phyloP scores from a whole-genome alignment of 2,888 invertebrate species.

The Hydrotaea cyrtoneurina region DNA sequence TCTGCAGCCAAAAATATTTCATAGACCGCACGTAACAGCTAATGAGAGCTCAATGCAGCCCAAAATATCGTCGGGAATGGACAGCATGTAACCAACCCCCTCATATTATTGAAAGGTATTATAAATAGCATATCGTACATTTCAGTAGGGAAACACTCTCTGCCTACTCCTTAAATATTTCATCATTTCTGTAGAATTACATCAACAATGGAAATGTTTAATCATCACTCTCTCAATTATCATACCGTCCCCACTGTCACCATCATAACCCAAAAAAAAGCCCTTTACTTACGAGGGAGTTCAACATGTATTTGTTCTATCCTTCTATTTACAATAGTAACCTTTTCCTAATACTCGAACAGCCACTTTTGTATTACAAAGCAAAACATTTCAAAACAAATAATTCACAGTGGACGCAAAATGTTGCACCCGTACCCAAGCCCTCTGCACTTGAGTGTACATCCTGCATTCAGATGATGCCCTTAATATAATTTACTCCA shows the following conservation, averaged over 20 bases:
- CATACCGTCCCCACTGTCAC: slow-evolving; percentile 36
- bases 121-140: no score
- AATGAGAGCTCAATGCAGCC: no score
- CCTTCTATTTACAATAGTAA: background rate
- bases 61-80: no score
- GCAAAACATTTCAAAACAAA: background rate
- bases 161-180: no score
- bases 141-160: no score
- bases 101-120: no score
- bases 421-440: background rate
- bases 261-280: slow-evolving; percentile 71
- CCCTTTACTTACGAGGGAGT: slow-evolving; percentile 69
- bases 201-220: no score
- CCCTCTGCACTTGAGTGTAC: background rate
- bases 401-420: slow-evolving; percentile 5
- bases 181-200: no score
- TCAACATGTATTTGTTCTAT: background rate
- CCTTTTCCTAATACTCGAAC: background rate
- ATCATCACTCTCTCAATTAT: no score
- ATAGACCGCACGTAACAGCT: no score
- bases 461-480: slow-evolving; percentile 20
- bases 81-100: no score
- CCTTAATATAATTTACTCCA: slow-evolving; percentile 41
- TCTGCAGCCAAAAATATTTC: no score
- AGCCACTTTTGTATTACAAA: background rate